Evolutionary conservation across 92 coral and sea anemone species (phyloP), one percentile per base, ranked within the genome.

Genomic region (Epizoanthus rinbou): DNA sequence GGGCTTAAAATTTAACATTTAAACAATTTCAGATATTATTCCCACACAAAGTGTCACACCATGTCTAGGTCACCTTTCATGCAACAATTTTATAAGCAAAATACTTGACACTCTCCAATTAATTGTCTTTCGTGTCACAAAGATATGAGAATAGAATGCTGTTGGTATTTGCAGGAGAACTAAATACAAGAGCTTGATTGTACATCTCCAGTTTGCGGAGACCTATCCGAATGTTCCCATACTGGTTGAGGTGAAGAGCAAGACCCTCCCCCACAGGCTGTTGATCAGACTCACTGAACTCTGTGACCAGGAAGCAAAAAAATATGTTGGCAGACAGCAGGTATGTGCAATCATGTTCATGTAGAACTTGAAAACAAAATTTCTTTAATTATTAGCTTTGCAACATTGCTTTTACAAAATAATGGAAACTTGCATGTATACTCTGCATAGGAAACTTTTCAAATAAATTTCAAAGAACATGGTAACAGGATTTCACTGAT

Each of bases 251-350:
- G 64, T 96, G 24, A 96, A 96, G 76, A 96, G 99, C 79, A 91
- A 91, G 79, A 91, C 95, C 9, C 86, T 96, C 31, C 92, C 99
- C 19, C 98, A 94, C 13, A 88, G 87, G n/a, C 88, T 96, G 37
- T 80, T 96, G 65, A 82, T 82, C 67, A 93, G 90, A 82, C 83
- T 96, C 68, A 94, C 90, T 28, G 93, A 88, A n/a, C 84, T 92
- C 2, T 96, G 99, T 81, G 99, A 96, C 62, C 90, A 89, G 57
- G 99, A 96, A 73, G 90, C 85, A 68, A 93, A 96, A 82, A 92
- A 87, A 85, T 63, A 93, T 33, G 68, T 76, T 19, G 98, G 97
- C 45, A 93, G 88, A 80, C 96, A 91, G 62, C 99, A 96, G 93
- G 99, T 93, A 64, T 37, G 85, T 43, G 18, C 19, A 52, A 2